These are phyloP conservation scores for Aethes cnicana DNA, from an alignment of 2,888 invertebrate species.

Conservation along the genomic window DNA sequence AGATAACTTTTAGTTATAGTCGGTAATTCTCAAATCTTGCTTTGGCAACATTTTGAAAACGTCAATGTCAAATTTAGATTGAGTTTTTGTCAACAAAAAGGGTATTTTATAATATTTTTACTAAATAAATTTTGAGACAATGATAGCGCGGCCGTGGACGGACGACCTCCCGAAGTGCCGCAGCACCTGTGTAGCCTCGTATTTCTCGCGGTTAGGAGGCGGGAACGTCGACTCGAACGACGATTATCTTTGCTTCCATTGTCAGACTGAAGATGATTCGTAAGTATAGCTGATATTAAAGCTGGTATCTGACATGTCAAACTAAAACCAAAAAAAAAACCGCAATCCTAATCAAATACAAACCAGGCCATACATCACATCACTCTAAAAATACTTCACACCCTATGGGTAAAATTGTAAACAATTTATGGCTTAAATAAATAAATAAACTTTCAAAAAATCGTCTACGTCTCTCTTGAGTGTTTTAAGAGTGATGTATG, in stretches of 20 bases:
- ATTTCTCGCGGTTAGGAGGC: slow-evolving; percentile 78
- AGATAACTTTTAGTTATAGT: too few relatives aligned
- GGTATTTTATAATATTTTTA: background rate
- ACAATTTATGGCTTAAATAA: too few relatives aligned
- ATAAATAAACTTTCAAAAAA: too few relatives aligned
- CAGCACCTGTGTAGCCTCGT: slow-evolving; percentile 90
- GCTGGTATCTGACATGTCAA: too few relatives aligned
- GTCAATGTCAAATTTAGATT: background rate
- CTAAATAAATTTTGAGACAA: slow-evolving; percentile 36
- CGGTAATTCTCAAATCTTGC: background rate
- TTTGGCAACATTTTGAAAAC: slow-evolving; percentile 1
- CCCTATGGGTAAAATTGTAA: too few relatives aligned
- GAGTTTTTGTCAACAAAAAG: slow-evolving; percentile 19
- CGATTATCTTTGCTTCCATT: slow-evolving; percentile 88
- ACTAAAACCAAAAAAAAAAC: too few relatives aligned
- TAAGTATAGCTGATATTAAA: slow-evolving; percentile 53
- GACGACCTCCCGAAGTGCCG: slow-evolving; percentile 94
- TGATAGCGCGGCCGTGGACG: slow-evolving; percentile 86
- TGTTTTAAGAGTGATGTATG: too few relatives aligned
- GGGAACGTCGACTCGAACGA: slow-evolving; percentile 60
- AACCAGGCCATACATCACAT: too few relatives aligned
- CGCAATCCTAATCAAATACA: too few relatives aligned
- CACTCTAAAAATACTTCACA: too few relatives aligned
- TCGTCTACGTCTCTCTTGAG: too few relatives aligned
- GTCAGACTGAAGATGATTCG: slow-evolving; percentile 88